Evolutionary conservation across 2,797 vertebrate species (phyloP), one percentile per base, ranked within the genome.

Genomic region (Myotis findleyi): DNA sequence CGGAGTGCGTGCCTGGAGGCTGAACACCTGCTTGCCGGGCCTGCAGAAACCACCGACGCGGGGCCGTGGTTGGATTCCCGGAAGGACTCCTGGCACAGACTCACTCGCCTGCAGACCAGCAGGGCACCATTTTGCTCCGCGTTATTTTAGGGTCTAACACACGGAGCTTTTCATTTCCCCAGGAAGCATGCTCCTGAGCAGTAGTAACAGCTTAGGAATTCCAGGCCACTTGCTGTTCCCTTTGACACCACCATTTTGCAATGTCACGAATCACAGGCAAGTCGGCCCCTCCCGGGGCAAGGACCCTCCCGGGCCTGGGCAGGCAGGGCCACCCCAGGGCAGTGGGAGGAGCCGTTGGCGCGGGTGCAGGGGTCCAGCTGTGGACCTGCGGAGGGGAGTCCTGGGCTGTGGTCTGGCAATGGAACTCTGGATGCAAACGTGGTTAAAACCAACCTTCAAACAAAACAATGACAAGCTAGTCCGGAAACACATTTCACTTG

Each of bases 401-500:
- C 53, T 17, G 1, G 4, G 44, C 80, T 47, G 59, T 27, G 33
- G 73, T 68, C 77, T 36, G 53, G 12, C 11, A 17, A 81, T 0
- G 9, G 51, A n/a, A 23, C 69, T 18, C 68, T 13, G 14, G 27
- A 80, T 49, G 66, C 81, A 77, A 41, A 91, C 38, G 21, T 18
- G 57, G 53, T 81, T 91, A 36, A 81, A 81, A n/a, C 62, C 51
- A 69, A 55, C 53, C 68, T 64, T 92, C 36, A 30, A 72, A 86
- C 55, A 47, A 57, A 71, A 68, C 38, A 47, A 66, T 12, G 57
- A 11, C 53, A 83, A 71, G 18, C 77, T 89, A 53, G 75, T 72
- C 82, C 73, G 86, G 81, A 88, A 87, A 88, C 23, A n/a, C 5
- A 94, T 95, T 83, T 94, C 86, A 95, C 91, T 95, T 91, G 53